A percentile compares a stretch with the other conserved stretches of the same genome.
Conservation (phyloP, 2,113 vertebrate genomes). For the Eupsittula cactorum region DNA sequence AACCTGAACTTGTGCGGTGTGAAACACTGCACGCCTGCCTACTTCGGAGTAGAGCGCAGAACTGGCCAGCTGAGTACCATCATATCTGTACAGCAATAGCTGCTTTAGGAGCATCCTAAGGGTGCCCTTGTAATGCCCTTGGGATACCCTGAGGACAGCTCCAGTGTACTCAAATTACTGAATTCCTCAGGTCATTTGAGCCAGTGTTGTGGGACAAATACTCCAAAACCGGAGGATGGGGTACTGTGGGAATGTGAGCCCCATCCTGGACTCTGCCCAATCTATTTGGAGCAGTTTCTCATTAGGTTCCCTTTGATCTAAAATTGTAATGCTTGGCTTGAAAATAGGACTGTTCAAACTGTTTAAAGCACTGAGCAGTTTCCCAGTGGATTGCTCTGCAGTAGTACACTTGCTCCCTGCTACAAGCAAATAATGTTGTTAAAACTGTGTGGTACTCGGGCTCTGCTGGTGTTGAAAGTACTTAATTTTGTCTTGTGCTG, state of each 20-base stretch:
- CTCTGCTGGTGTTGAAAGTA: not conserved
- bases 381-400: not conserved
- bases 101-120: not conserved
- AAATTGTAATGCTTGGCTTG: not conserved
- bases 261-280: not conserved
- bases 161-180: not conserved
- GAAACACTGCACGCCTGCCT: accelerated
- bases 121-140: not conserved
- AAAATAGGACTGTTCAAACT: not conserved
- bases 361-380: not conserved
- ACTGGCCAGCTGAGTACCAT: not conserved
- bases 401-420: not conserved
- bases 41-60: not conserved
- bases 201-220: not conserved
- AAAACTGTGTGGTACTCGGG: not conserved
- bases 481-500: not conserved
- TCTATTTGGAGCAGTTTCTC: not conserved
- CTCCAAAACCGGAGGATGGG: not conserved
- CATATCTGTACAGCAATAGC: not conserved
- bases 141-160: not conserved
- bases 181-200: not conserved
- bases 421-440: accelerated
- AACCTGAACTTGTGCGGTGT: not conserved
- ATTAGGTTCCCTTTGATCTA: not conserved
- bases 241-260: not conserved